Conservation (phyloP, 2,797 vertebrate species). For the Gadopsis marmoratus region DNA sequence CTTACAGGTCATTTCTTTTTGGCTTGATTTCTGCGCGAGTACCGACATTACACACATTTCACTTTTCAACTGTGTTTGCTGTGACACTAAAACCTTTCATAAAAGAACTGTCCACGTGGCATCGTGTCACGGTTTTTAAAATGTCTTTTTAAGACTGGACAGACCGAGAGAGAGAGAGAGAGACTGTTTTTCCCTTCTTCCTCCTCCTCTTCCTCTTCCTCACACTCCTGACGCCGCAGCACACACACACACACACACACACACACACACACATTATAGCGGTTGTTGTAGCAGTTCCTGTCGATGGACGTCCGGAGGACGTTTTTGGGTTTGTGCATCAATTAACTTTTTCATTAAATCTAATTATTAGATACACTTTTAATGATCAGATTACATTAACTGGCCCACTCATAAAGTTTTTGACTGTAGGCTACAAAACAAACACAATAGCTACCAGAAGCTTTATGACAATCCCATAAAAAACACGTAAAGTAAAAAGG, state of each 20-base stretch:
- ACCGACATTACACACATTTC: not conserved
- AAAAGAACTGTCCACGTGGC: slow-evolving; percentile 32
- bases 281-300: not conserved
- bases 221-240: not conserved
- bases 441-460: not conserved
- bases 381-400: not conserved
- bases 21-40: not conserved
- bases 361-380: not conserved
- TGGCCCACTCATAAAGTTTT: not conserved
- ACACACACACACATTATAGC: too few species aligned
- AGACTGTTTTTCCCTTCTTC: too few species aligned
- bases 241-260: too few species aligned
- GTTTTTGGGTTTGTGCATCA: not conserved
- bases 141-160: not conserved
- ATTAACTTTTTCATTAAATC: not conserved
- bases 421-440: not conserved
- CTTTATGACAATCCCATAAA: not conserved
- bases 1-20: too few species aligned
- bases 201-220: not conserved
- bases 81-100: slow-evolving; percentile 40
- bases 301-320: not conserved
- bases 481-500: not conserved
- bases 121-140: too few species aligned
- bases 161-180: not conserved
- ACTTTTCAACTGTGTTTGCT: slow-evolving; percentile 29